Evolutionary conservation across 2,888 invertebrate species (phyloP).

Genomic region (Coronaproctus castanopsis): DNA sequence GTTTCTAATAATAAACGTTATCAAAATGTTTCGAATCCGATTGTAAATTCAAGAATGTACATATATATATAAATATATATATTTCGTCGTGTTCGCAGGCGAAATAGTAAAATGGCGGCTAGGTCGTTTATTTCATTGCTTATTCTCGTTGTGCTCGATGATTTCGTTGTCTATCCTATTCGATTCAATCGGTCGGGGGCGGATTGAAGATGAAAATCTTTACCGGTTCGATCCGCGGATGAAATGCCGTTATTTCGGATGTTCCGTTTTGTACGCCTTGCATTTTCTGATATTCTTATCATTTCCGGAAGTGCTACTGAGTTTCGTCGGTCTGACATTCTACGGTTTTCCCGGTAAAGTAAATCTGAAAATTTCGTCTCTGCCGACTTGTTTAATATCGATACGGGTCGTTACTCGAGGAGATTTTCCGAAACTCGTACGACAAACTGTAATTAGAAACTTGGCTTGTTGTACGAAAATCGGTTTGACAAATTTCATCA

Average conservation of each 20-base stretch:
- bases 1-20: too few relatives aligned
- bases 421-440: slow-evolving; percentile 77
- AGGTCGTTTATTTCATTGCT: slow-evolving; percentile 1
- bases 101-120: neutral
- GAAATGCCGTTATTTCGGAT: slow-evolving; percentile 54
- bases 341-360: slow-evolving; percentile 89
- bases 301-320: slow-evolving; percentile 71
- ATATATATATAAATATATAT: too few relatives aligned
- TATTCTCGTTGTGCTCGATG: neutral
- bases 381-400: slow-evolving; percentile 83
- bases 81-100: neutral
- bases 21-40: too few relatives aligned
- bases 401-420: slow-evolving; percentile 86
- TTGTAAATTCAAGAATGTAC: too few relatives aligned
- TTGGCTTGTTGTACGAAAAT: slow-evolving; percentile 71
- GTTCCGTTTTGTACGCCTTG: slow-evolving; percentile 51
- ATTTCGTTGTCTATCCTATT: neutral
- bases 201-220: neutral
- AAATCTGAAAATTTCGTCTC: slow-evolving; percentile 65
- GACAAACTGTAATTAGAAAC: slow-evolving; percentile 64
- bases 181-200: neutral
- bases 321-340: slow-evolving; percentile 63
- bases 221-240: slow-evolving; percentile 49
- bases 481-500: slow-evolving; percentile 83
- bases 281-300: slow-evolving; percentile 64